Conservation (phyloP, 2,113 vertebrate species). For the Amphiprion percula region DNA sequence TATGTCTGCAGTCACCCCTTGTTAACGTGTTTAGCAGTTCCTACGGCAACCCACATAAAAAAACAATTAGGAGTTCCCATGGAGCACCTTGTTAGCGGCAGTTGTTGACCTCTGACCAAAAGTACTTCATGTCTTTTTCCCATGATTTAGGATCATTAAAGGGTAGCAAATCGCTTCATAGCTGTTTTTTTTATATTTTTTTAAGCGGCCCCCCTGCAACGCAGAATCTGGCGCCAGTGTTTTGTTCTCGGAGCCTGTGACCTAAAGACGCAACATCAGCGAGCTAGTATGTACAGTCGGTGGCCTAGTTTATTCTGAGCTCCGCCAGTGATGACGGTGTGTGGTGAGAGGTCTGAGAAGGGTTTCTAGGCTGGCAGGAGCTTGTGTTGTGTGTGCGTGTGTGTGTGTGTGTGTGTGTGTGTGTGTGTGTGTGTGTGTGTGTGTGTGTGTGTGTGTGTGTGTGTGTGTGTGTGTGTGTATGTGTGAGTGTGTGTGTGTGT, state of each 20-base stretch:
- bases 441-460: conserved; percentile 24
- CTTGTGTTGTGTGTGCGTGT: conserved; percentile 37
- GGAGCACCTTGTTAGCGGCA: conserved; percentile 62
- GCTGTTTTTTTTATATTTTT: conserved; percentile 23
- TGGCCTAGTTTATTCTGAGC: conserved; percentile 58
- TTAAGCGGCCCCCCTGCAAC: conserved; percentile 10
- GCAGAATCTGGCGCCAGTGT: conserved; percentile 25
- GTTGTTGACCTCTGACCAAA: conserved; percentile 66
- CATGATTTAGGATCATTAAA: conserved; percentile 57
- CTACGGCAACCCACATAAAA: conserved; percentile 69
- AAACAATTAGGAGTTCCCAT: conserved; percentile 59
- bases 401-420: conserved; percentile 36
- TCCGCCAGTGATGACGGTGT: conserved; percentile 47
- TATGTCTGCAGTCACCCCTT: conserved; percentile 33
- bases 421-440: conserved; percentile 36
- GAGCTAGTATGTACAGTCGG: conserved; percentile 23
- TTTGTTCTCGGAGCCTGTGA: conserved; percentile 40
- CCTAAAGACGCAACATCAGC: conserved; percentile 59
- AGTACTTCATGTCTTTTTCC: conserved; percentile 59
- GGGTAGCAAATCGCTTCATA: conserved; percentile 34
- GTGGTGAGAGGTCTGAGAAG: conserved; percentile 53
- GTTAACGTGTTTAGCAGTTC: conserved; percentile 69
- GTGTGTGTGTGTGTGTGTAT: conserved; percentile 41
- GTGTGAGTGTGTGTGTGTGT: conserved; percentile 35
- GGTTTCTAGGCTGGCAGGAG: conserved; percentile 47